Evolutionary conservation across 2,797 vertebrate genomes (phyloP), one percentile per base, ranked within the genome.

Genomic region (Acipenser oxyrinchus): DNA sequence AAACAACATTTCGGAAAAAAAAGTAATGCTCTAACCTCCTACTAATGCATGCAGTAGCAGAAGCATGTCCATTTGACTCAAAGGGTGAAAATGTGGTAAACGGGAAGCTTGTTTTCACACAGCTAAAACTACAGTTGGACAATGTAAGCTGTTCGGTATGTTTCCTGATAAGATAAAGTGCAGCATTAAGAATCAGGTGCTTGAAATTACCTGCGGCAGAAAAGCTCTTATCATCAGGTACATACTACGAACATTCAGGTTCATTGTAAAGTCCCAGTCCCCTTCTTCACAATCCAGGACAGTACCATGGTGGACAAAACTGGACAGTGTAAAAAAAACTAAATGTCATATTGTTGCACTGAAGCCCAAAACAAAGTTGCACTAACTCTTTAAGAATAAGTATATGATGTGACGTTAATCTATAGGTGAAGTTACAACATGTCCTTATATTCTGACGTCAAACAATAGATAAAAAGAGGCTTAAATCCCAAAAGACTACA

Each of bases 241-340:
- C 94, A 98, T 97, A 92, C 96, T 98, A 67, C 84, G 88, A 65
- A 98, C 76, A 0, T 96, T 99, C 70, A 97, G 79, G 11, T 91
- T 92, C 96, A 98, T 98, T 0, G 93, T 94, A 76, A 96, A 95
- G 75, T 96, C 89, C 96, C 96, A 99, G 80, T 96, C 94, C 0
- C 76, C 83, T 73, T 98, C 95, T 4, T 93, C 88, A 23, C 95
- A 97, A 10, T 97, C 89, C 85, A 99, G 77, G 81, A 98, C 87
- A 48, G 90, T 88, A 68, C 95, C 95, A 0, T 96, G 93, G 77
- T 96, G 95, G 64, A 99, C 95, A 77, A 95, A 97, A 65, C 94
- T 98, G 64, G 51, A 66, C 49, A 52, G 13, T 63, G 1, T 62
- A 76, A 6, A 59, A 12, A 6, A 51, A 2, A 11, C 64, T 55